Evolutionary conservation across 1,140 invertebrate genomes (phyloP).

Genomic region (Vanessa tameamea): DNA sequence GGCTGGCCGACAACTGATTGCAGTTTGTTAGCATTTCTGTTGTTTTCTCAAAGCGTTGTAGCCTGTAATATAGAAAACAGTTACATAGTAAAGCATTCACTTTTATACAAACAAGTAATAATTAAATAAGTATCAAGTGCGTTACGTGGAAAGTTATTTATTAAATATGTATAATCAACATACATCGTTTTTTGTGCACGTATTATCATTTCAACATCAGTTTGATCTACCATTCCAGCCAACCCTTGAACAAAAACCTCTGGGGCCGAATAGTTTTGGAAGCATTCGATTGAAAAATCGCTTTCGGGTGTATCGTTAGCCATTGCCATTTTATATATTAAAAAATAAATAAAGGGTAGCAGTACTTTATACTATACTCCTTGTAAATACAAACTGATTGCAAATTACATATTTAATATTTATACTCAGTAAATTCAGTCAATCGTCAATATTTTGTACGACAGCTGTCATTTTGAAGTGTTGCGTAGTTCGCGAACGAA

Average conservation of each 20-base stretch:
- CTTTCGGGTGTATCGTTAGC: slow-evolving; percentile 79
- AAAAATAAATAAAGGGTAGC: not conserved
- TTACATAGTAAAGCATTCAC: no score
- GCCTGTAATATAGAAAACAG: slow-evolving; percentile 81
- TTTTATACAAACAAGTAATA: not conserved
- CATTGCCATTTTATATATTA: slow-evolving; percentile 51
- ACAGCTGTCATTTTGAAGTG: not conserved
- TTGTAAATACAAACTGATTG: not conserved
- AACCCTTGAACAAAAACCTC: slow-evolving; percentile 95
- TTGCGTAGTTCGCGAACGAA: not conserved
- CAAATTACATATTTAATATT: no score
- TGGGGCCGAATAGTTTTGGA: slow-evolving; percentile 93
- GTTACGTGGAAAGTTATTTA: not conserved
- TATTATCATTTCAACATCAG: slow-evolving; percentile 94
- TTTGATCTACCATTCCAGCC: slow-evolving; percentile 94
- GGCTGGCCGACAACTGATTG: slow-evolving; percentile 91
- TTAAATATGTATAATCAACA: slow-evolving; percentile 47
- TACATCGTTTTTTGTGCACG: slow-evolving; percentile 96
- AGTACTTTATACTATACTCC: not conserved
- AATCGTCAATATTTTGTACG: not conserved
- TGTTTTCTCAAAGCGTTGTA: slow-evolving; percentile 97
- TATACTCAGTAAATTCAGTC: not conserved
- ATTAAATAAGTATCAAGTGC: not conserved
- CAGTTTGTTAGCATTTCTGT: slow-evolving; percentile 98
- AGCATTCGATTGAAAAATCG: slow-evolving; percentile 86